phyloP scores from a whole-genome alignment of 2,888 invertebrate species.

The Lithophane ornitopus region DNA sequence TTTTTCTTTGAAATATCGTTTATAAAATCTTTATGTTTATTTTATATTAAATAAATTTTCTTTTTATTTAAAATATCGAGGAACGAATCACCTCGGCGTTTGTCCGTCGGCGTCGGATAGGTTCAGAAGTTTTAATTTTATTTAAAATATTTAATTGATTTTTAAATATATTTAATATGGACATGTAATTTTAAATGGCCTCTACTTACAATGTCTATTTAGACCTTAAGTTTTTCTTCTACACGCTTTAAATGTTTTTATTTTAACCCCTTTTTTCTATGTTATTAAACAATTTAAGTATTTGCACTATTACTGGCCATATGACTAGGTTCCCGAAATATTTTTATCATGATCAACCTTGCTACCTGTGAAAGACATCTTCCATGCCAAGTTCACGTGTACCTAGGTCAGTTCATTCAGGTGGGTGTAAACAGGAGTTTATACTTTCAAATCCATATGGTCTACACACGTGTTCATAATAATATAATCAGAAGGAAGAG shows the following conservation, averaged over 20 bases:
- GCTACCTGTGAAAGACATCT: conserved; percentile 60
- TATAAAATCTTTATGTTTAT: background rate
- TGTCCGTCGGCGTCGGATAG: background rate
- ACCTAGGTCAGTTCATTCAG: conserved; percentile 61
- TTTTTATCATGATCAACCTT: conserved; percentile 60
- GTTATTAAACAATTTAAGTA: conserved; percentile 42
- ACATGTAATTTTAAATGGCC: background rate
- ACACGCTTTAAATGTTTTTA: background rate
- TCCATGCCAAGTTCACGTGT: conserved; percentile 64
- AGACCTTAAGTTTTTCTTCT: background rate
- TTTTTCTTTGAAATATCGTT: background rate
- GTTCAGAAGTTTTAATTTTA: background rate
- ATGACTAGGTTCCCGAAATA: conserved; percentile 58
- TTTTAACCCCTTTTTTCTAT: background rate
- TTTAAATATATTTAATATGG: background rate
- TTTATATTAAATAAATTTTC: background rate
- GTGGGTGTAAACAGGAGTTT: conserved; percentile 23
- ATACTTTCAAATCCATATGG: conserved; percentile 3
- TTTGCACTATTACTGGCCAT: background rate
- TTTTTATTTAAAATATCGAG: conserved; percentile 5
- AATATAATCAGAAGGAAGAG: background rate
- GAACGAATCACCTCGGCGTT: background rate
- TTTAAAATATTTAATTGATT: background rate
- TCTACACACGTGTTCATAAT: conserved; percentile 2
- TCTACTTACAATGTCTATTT: background rate